These are phyloP conservation scores for Coregonus ussuriensis DNA, from an alignment of 2,797 vertebrate genomes.

Conservation along the genomic window DNA sequence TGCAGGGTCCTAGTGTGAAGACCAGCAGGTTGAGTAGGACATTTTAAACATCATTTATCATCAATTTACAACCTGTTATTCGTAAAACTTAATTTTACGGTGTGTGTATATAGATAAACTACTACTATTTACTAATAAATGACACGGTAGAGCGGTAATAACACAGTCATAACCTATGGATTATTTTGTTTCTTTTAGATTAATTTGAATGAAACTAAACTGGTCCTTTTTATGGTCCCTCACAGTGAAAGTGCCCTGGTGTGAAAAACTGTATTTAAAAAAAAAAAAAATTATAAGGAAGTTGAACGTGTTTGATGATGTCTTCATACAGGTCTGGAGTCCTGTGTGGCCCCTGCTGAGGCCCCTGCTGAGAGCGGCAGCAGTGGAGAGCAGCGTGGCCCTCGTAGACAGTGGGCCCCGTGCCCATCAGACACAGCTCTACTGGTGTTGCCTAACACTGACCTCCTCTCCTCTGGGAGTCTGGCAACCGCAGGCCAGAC, in stretches of 20 bases:
- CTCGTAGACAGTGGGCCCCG: constrained; percentile 79
- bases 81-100: too few relatives aligned
- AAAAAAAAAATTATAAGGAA: too few relatives aligned
- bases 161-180: too few relatives aligned
- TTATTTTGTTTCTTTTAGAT: too few relatives aligned
- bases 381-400: not conserved
- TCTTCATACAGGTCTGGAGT: constrained; percentile 30
- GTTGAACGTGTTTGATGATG: not conserved
- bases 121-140: too few relatives aligned
- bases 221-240: too few relatives aligned
- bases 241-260: not conserved
- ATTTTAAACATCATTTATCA: too few relatives aligned
- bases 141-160: too few relatives aligned
- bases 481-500: constrained; percentile 41
- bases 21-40: not conserved
- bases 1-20: not conserved
- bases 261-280: not conserved
- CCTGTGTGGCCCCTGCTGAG: constrained; percentile 2
- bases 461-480: constrained; percentile 77
- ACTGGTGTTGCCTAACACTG: constrained; percentile 72
- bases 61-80: too few relatives aligned
- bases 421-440: constrained; percentile 61
- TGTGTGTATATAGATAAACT: too few relatives aligned
- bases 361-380: constrained; percentile 26
- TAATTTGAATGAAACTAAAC: too few relatives aligned